Evolutionary conservation across 2,888 invertebrate genomes (phyloP), one percentile per base, ranked within the genome.

Genomic region (Eueremaeus valkanovi): DNA sequence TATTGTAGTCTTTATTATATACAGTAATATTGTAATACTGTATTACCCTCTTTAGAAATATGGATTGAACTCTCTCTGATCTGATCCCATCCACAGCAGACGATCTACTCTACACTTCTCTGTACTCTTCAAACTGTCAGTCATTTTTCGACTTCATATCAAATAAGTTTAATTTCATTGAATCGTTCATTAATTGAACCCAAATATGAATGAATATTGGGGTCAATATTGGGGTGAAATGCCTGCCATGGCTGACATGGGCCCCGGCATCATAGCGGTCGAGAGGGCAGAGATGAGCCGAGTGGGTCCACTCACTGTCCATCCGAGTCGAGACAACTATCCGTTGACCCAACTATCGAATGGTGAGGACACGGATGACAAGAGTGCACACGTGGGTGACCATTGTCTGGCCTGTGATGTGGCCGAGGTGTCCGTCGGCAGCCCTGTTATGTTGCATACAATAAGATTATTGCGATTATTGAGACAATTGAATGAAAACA

Each of bases 151-250:
- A n/a, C n/a, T n/a, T n/a, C n/a, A n/a, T n/a, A n/a, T n/a, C n/a
- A n/a, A n/a, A n/a, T n/a, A n/a, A n/a, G n/a, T n/a, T n/a, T n/a
- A n/a, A n/a, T n/a, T n/a, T n/a, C n/a, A n/a, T n/a, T n/a, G n/a
- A n/a, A n/a, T n/a, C n/a, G n/a, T n/a, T n/a, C n/a, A n/a, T n/a
- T n/a, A n/a, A n/a, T n/a, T n/a, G n/a, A n/a, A n/a, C n/a, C n/a
- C n/a, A n/a, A n/a, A 61, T n/a, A 68, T 68, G 40, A 68, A 42
- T 68, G 68, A 68, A 31, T 40, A 18, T 33, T 61, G 61, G 31
- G 33, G 31, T 33, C 61, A 61, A 18, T 29, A 68, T 24, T 68
- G 68, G 68, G 68, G 68, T 5, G 40, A 68, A 68, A 33, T 40
- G 21, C 8, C 40, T 24, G 24, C 42, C 3, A 36, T 40, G 8